Evolutionary conservation across 2,797 vertebrate genomes (phyloP), one percentile per base, ranked within the genome.

Genomic region (Danio choprae): DNA sequence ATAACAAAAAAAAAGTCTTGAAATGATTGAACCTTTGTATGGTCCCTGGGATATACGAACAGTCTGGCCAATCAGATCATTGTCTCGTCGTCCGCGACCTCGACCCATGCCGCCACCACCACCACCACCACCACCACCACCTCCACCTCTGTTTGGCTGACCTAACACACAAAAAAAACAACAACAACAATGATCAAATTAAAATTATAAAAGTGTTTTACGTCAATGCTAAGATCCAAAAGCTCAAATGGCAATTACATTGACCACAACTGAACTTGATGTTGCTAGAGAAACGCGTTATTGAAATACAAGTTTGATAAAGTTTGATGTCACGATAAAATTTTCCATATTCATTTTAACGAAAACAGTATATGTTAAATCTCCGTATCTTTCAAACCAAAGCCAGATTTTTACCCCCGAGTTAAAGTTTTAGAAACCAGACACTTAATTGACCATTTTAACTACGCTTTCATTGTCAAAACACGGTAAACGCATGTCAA

Each of bases 41-140:
- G 97, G 97, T 29, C 97, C 97, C 84, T 98, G 97, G 0, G 95
- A 97, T 89, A 98, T 98, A 3, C 96, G 93, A 38, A 98, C 96
- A 0, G 97, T 98, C 90, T 98, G 96, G 40, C 97, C 97, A 9
- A 98, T 98, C 74, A 98, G 93, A 79, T 98, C 97, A 0, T 97
- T 98, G 91, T 98, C 97, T 84, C 97, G 88, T 11, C 96, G 92
- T 9, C 97, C 97, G 4, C 96, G 89, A 10, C 97, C 97, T 0
- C 96, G 95, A 50, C 96, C 95, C 91, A 96, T 95, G 7, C 94
- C 91, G 2, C 92, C 91, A 0, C 90, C 89, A 36, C 89, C 84
- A 0, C 90, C 90, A 5, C 92, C 90, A 0, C 90, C 89, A 51
- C 89, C 90, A 0, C 93, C 92, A 0, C 90, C 90, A 13, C 92